Conservation (phyloP, 1,140 invertebrate species). For the Alviniconcha marisindica region DNA sequence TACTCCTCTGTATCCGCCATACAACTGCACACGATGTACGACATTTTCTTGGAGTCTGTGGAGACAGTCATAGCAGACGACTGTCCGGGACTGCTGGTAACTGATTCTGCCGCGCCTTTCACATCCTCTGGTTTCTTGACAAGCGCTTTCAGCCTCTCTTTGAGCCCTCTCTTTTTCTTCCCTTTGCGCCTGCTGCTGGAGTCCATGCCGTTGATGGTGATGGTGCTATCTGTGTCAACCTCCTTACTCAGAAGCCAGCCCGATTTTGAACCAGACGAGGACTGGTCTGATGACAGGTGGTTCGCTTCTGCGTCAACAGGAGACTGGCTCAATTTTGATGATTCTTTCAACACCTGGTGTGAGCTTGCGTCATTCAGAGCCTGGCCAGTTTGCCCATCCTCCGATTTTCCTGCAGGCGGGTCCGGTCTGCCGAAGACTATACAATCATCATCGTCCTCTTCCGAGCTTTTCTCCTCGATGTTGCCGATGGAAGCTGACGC, state of each 20-base stretch:
- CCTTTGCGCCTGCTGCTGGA: neutral
- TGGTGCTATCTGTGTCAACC: neutral
- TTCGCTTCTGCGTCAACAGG: too few species aligned
- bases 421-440: constrained; percentile 35
- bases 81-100: too few species aligned
- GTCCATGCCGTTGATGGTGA: neutral
- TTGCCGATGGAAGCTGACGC: neutral
- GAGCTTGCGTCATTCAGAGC: too few species aligned
- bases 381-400: neutral
- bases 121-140: neutral
- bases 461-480: neutral
- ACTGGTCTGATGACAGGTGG: neutral
- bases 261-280: neutral
- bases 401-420: neutral
- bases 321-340: too few species aligned
- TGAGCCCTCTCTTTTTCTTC: neutral
- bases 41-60: too few species aligned
- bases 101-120: neutral
- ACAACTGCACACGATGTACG: too few species aligned
- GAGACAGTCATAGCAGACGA: too few species aligned
- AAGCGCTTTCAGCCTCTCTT: neutral
- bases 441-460: constrained; percentile 40
- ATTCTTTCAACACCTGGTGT: too few species aligned
- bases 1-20: constrained; percentile 50
- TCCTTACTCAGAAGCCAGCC: neutral